Evolutionary conservation across 2,888 invertebrate genomes (phyloP), one percentile per base, ranked within the genome.

Genomic region (Prenolepis imparis): DNA sequence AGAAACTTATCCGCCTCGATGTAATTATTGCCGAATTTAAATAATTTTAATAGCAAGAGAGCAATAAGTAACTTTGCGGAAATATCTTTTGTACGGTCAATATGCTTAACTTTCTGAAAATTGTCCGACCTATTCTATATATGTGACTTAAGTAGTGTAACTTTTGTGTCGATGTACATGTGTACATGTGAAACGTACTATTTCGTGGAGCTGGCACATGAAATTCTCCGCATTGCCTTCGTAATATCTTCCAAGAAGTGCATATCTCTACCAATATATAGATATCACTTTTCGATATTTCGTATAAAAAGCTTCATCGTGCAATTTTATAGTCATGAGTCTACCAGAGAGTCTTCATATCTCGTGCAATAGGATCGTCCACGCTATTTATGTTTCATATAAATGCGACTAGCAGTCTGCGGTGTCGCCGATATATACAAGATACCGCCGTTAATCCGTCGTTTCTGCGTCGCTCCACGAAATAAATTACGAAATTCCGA

Each of bases 401-500:
- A 55, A 48, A 12, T 3, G 41, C 41, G 9, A 18, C 32, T 24
- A 52, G 44, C 36, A 78, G 52, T 52, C 8, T 64, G 28, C 21
- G 36, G 48, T 21, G 11, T 32, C n/a, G 64, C 18, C 21, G 18
- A 59, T 11, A 41, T 11, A 41, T 8, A 39, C 12, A 75, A 61
- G 2, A 68, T 36, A 55, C 24, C 11, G 21, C 32, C 32, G 36
- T 74, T 64, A 39, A 72, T 39, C 41, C n/a, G 28, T 36, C 39
- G 15, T 67, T 77, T 72, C 18, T 59, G 59, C 55, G 63, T 81
- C 52, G 80, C 63, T 77, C 81, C 86, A 86, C 48, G 83, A 83
- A 82, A 78, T 80, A 66, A 84, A 83, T 41, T 80, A 81, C 75
- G 84, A 87, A 87, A 86, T 89, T 90, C 87, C 86, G 84, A 86